Percentiles rank a stretch among this genome's conserved stretches.
Conservation (phyloP, 2,888 invertebrate species). For the Gordius sp. region DNA sequence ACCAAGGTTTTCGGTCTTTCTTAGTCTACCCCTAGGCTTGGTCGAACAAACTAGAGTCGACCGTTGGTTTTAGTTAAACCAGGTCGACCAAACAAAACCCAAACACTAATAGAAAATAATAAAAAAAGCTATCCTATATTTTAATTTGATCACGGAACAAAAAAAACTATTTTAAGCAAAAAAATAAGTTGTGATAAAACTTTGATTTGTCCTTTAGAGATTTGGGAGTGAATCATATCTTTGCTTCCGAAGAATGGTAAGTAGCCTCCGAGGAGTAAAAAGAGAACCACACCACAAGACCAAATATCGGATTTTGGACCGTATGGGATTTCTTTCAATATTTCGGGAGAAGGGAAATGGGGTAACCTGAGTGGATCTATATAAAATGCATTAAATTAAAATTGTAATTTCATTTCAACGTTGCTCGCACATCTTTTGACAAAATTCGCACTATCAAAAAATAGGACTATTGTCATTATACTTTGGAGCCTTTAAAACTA, state of each 20-base stretch:
- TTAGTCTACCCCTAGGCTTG: no score
- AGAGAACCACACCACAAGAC: conserved; percentile 79
- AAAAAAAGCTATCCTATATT: no score
- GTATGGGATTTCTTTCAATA: background rate
- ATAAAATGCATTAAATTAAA: background rate
- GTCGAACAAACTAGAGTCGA: no score
- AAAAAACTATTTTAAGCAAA: no score
- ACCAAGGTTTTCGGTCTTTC: no score
- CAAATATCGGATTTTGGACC: conserved; percentile 46
- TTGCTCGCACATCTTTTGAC: background rate
- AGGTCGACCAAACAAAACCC: no score
- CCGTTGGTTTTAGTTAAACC: no score
- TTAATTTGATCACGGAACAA: no score
- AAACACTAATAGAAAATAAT: no score
- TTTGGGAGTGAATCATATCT: conserved; percentile 31
- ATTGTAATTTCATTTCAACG: background rate
- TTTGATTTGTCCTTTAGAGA: background rate
- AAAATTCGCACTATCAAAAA: background rate
- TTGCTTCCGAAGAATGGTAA: conserved; percentile 81
- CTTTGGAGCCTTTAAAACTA: background rate
- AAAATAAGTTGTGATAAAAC: no score
- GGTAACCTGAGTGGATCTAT: background rate
- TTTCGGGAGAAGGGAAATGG: conserved; percentile 8
- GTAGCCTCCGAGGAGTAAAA: conserved; percentile 67
- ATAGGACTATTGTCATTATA: no score